Evolutionary conservation across 2,888 invertebrate species (phyloP), one percentile per base, ranked within the genome.

Genomic region (Parnassius glacialis): DNA sequence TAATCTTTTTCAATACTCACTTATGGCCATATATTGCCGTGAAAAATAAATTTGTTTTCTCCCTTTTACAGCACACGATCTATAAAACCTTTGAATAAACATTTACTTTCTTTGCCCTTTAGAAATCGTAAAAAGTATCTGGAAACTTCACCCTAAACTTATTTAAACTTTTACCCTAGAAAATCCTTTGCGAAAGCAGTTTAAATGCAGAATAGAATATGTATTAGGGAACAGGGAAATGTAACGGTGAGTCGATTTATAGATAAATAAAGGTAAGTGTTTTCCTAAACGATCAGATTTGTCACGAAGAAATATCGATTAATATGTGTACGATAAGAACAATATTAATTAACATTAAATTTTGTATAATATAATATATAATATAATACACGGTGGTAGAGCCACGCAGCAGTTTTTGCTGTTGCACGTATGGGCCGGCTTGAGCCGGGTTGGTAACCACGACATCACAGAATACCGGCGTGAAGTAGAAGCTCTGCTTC

Each of bases 71-170:
- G 73, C 75, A 76, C 75, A 80, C 76, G 85, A 88, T 87, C 86
- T 85, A 87, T 87, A 84, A 86, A 89, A 87, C 86, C 84, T 85
- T 88, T 85, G 87, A 89, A 89, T 89, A 90, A 90, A 90, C 88
- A 89, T 90, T 89, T 84, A 82, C 85, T 82, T 86, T 83, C 84
- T 85, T 83, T 84, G 86, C 87, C 88, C 87, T 88, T 89, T 87
- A 82, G 83, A 85, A 86, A 84, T 86, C 87, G 87, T 87, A 85
- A 87, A 90, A 88, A 87, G 89, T 86, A 84, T 84, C 81, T 84
- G 78, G 79, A 80, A 83, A 90, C 87, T 85, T 87, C 74, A 79
- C 78, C 87, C 85, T 86, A 90, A 90, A 90, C 88, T 90, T 90
- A 85, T 90, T 90, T 89, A 90, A 90, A 90, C 84, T 91, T 90